Conservation (phyloP, 2,888 invertebrate species). For the Aphidoletes aphidimyza region DNA sequence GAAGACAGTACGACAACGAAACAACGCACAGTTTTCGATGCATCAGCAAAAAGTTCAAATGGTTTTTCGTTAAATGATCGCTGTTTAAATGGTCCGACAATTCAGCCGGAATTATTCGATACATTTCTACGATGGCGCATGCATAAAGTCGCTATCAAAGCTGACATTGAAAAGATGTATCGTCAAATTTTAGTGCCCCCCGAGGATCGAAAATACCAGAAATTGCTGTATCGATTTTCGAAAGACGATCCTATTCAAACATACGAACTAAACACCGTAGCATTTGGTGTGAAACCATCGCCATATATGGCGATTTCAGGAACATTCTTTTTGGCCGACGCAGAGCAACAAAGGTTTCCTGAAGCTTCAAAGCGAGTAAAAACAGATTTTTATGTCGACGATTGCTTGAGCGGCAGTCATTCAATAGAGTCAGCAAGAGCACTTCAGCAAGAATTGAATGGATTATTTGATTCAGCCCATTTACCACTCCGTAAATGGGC, state of each 20-base stretch:
- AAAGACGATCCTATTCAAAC: too few relatives aligned
- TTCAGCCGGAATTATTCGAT: constrained; percentile 56
- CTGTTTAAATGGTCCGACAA: constrained; percentile 55
- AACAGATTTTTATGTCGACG: constrained; percentile 58
- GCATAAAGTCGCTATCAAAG: too few relatives aligned
- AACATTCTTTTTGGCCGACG: constrained; percentile 57
- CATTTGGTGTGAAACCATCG: constrained; percentile 58
- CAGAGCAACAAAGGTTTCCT: constrained; percentile 56
- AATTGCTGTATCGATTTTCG: constrained; percentile 56
- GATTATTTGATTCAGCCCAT: neutral
- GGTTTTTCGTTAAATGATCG: constrained; percentile 56
- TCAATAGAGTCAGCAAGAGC: constrained; percentile 47
- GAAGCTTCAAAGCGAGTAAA: constrained; percentile 56
- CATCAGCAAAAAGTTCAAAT: constrained; percentile 50
- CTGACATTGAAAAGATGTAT: constrained; percentile 57
- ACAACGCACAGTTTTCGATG: constrained; percentile 56
- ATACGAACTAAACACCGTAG: constrained; percentile 58
- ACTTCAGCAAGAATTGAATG: neutral
- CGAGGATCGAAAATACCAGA: constrained; percentile 56
- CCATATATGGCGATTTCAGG: constrained; percentile 57
- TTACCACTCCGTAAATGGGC: neutral
- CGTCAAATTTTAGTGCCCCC: constrained; percentile 56
- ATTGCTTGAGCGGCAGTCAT: constrained; percentile 55
- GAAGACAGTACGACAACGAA: constrained; percentile 54
- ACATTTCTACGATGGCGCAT: constrained; percentile 56